Evolutionary conservation across 2,113 vertebrate species (phyloP).

Genomic region (Lophius piscatorius): DNA sequence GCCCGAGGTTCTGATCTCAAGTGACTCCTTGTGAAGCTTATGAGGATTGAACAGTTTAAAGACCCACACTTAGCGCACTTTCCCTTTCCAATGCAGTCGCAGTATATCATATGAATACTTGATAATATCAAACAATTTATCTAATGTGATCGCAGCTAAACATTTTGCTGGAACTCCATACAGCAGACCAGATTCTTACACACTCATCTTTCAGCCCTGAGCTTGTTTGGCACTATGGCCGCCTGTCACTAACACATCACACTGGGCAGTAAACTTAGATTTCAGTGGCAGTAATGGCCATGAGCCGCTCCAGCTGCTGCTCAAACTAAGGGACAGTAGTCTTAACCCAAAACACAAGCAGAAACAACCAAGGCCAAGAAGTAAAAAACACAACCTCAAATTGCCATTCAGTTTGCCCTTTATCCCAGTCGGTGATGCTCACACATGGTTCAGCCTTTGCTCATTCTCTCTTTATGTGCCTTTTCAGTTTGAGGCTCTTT

Average conservation of each 20-base stretch:
- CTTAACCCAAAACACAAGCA: conserved; percentile 56
- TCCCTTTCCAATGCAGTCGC: conserved; percentile 39
- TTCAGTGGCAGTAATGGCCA: conserved; percentile 33
- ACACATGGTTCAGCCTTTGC: conserved; percentile 49
- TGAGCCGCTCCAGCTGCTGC: conserved; percentile 23
- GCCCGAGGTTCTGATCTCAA: conserved; percentile 31
- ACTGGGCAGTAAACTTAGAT: conserved; percentile 57
- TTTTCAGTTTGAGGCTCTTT: conserved; percentile 49
- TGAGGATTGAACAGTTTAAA: conserved; percentile 51
- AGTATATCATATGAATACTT: conserved; percentile 33
- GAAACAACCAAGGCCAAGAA: conserved; percentile 49
- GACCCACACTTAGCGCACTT: conserved; percentile 27
- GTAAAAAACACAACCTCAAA: conserved; percentile 56
- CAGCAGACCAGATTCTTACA: no score
- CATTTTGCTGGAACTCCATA: conserved; percentile 10
- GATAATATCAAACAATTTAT: conserved; percentile 27
- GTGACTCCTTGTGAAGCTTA: conserved; percentile 34
- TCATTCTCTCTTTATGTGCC: conserved; percentile 44
- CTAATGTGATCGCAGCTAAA: conserved; percentile 7
- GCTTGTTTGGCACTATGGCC: conserved; percentile 38
- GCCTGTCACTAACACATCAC: conserved; percentile 54
- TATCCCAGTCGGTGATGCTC: conserved; percentile 35
- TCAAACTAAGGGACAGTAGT: conserved; percentile 33
- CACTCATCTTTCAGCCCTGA: no score
- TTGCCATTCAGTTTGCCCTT: conserved; percentile 40